A percentile compares a stretch with the other conserved stretches of the same genome.
These are phyloP conservation scores for Acanthosoma haemorrhoidale DNA, from an alignment of 2,888 invertebrate species.

Conservation along the genomic window DNA sequence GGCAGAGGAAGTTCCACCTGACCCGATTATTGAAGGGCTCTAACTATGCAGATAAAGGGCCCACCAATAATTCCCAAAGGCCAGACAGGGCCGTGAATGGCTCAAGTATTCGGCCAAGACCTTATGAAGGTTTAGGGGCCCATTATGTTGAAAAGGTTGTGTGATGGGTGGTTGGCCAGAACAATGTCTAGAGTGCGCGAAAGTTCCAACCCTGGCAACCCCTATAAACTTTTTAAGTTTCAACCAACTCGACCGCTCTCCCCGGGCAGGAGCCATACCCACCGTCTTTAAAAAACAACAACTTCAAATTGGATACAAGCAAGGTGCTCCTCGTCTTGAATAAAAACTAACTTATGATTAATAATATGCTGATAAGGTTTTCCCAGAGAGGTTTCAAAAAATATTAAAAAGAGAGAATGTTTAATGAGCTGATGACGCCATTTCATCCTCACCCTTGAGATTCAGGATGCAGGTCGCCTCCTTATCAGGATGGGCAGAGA, in stretches of 20 bases:
- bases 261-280: no score
- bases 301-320: slow-evolving; percentile 7
- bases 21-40: slow-evolving; percentile 3
- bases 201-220: background rate
- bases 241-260: background rate
- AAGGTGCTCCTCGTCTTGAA: background rate
- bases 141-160: background rate
- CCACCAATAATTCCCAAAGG: background rate
- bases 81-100: background rate
- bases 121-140: slow-evolving; percentile 6
- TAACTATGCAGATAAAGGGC: slow-evolving; percentile 8
- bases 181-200: background rate
- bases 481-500: background rate
- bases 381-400: background rate
- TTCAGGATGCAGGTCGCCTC: background rate
- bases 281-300: no score
- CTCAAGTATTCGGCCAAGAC: background rate
- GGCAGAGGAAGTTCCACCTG: background rate
- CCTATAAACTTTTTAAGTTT: background rate
- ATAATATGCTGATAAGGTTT: slow-evolving; percentile 12
- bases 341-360: slow-evolving; percentile 12
- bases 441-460: background rate
- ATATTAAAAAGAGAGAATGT: slow-evolving; percentile 17
- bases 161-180: background rate
- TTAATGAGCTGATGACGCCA: slow-evolving; percentile 26